Base-by-base conservation (phyloP, 2,888 invertebrate species). In the Acanthococcus lagerstroemiae region DNA sequence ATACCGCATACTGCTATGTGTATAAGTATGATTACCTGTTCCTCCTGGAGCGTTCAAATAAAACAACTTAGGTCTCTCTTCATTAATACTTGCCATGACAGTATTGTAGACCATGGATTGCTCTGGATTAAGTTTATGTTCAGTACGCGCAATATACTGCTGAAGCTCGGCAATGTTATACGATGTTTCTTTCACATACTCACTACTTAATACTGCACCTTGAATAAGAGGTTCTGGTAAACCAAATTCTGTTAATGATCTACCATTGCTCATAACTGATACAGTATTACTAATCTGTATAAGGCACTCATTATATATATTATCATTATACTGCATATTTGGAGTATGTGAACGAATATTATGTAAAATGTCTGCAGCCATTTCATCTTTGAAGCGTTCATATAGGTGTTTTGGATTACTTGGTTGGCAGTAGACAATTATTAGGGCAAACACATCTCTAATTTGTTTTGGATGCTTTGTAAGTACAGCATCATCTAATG, bases 31-130 rank as follows among this genome's bases (percentile, higher is more conserved):
- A 48, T 61, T 50, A 44, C 67, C 61, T 22, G 67, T 67, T 27
- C 67, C 67, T 12, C 63, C 63, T 37, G 63, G 63, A 17, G 67
- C 67, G 56, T 63, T 61, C 24, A 67, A 15, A 37, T 61, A 67
- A 27, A 25, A 67, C 2, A 61, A 1, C 24, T 50, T 55, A 17
- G 19, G 17, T 4, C 37, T 12, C 2, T 6, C 15, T 4, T n/a
- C 17, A n/a, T 12, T 15, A 0, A 44, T 12, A 37, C 37, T 37
- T 1, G 12, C 26, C 1, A 17, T 4, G 12, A 63, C 52, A 15
- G 3, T 44, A 3, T 65, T 24, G 6, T 55, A 65, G 44, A 21
- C 55, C 5, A 9, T 19, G 15, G 22, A 17, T 55, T 65, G 65
- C 15, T 65, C 45, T 21, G 12, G 46, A 26, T 37, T 55, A n/a